phyloP scores from a whole-genome alignment of 2,797 vertebrate genomes.

The Prunella strophiata region DNA sequence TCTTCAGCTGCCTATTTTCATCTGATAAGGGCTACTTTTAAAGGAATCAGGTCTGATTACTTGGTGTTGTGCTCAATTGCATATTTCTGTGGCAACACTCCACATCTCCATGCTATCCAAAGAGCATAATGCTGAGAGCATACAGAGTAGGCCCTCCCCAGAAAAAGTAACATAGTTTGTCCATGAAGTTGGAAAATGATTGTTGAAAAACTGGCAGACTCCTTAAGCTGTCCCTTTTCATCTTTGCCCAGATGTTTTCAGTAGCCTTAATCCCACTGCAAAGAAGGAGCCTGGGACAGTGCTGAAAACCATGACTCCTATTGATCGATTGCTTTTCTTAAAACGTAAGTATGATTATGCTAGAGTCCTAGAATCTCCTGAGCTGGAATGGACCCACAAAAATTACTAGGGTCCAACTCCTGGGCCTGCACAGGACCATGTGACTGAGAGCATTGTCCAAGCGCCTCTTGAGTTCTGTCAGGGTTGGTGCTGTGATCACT shows the following conservation, averaged over 20 bases:
- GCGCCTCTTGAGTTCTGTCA: rapidly evolving
- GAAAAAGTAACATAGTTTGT: background rate
- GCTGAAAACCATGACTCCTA: conserved; percentile 60
- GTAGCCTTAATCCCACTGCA: conserved; percentile 53
- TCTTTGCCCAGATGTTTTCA: conserved; percentile 56
- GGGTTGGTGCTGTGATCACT: background rate
- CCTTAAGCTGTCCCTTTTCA: background rate
- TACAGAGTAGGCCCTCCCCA: background rate
- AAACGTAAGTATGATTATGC: conserved; percentile 69
- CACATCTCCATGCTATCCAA: background rate
- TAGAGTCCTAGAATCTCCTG: background rate
- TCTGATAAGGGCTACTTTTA: background rate
- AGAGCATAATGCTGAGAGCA: background rate
- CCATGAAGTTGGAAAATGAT: background rate
- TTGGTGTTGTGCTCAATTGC: background rate
- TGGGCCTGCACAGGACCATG: too few relatives aligned
- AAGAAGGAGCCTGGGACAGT: conserved; percentile 57
- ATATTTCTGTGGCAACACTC: background rate
- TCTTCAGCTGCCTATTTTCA: background rate
- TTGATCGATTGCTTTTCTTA: conserved; percentile 71
- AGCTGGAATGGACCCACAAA: background rate
- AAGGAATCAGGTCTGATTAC: background rate
- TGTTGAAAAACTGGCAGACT: background rate
- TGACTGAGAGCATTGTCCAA: background rate
- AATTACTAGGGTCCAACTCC: background rate